Evolutionary conservation across 1,140 invertebrate species (phyloP).

Genomic region (Parapsyche elsis): DNA sequence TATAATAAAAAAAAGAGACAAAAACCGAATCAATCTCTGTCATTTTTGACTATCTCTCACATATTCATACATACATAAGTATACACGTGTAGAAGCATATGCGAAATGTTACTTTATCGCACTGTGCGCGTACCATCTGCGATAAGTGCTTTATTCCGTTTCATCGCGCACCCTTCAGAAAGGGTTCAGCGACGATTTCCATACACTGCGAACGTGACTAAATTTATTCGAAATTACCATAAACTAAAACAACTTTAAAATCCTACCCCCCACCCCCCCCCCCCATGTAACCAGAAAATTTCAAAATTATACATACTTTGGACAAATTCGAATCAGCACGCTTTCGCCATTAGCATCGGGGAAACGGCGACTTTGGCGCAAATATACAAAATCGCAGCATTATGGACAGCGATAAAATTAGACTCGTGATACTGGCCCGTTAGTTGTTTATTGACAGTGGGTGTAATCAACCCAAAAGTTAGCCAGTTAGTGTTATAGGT

Average conservation of each 20-base stretch:
- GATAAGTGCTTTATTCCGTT: not conserved
- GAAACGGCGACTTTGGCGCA: not conserved
- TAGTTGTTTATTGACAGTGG: slow-evolving; percentile 42
- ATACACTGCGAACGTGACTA: not conserved
- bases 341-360: not conserved
- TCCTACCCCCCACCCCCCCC: not conserved
- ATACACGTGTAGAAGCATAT: not conserved
- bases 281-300: too few relatives aligned
- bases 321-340: not conserved
- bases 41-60: too few relatives aligned
- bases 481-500: not conserved
- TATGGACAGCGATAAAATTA: slow-evolving; percentile 28
- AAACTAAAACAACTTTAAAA: not conserved
- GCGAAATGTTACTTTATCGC: not conserved
- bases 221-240: not conserved
- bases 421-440: slow-evolving; percentile 20
- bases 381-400: not conserved
- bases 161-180: not conserved
- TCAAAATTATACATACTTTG: not conserved
- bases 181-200: not conserved
- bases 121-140: too few relatives aligned
- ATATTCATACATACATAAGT: too few relatives aligned
- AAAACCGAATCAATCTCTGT: too few relatives aligned
- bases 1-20: too few relatives aligned
- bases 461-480: slow-evolving; percentile 37